phyloP scores from a whole-genome alignment of 2,113 vertebrate genomes.

The Ailurus styani region DNA sequence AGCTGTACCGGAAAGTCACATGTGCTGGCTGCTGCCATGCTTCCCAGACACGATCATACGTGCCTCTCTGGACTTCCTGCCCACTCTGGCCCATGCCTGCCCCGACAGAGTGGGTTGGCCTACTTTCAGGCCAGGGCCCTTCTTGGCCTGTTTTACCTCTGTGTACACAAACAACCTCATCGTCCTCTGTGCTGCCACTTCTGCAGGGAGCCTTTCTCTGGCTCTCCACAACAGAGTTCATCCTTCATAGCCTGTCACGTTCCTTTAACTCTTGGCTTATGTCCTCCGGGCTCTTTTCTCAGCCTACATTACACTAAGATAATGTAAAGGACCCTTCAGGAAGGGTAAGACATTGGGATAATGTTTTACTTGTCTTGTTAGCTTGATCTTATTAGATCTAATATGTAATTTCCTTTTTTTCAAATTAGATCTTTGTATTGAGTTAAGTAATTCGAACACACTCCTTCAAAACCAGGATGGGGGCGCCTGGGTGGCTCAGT shows the following conservation, averaged over 20 bases:
- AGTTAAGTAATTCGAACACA: not conserved
- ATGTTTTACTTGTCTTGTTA: not conserved
- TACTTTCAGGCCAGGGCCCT: not conserved
- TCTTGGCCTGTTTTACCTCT: not conserved
- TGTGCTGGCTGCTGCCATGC: not conserved
- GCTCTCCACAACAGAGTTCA: not conserved
- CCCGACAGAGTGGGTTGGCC: not conserved
- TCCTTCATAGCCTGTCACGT: not conserved
- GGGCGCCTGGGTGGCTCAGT: too few species aligned
- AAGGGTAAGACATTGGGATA: not conserved
- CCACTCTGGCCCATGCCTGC: not conserved
- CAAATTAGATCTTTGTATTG: not conserved
- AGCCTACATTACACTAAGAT: not conserved
- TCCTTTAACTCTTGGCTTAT: not conserved
- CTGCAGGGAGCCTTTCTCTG: rapidly evolving
- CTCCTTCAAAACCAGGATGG: not conserved
- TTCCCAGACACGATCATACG: not conserved
- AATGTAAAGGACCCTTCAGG: not conserved
- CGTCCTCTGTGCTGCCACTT: not conserved
- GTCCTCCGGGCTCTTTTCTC: not conserved
- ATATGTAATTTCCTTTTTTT: not conserved
- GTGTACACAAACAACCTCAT: not conserved
- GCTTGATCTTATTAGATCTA: not conserved
- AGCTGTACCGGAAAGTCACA: slow-evolving; percentile 25
- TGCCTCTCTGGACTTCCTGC: not conserved